Evolutionary conservation across 1,140 invertebrate species (phyloP), one percentile per base, ranked within the genome.

Genomic region (Proctacanthus coquilletti): DNA sequence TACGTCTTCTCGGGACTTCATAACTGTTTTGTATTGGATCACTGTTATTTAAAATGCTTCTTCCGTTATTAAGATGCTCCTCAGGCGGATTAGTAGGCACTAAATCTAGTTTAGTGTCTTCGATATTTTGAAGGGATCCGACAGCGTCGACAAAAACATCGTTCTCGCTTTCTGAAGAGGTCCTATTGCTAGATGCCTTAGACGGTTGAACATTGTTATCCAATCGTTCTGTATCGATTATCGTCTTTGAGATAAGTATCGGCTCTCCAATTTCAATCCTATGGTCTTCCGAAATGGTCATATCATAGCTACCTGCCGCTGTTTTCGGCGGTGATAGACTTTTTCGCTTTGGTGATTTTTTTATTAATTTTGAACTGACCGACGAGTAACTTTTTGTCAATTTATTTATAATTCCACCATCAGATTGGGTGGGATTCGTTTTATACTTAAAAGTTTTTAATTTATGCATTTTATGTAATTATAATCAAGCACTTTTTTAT

Each of bases 211-310:
- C 8, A 8, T 18, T 11, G 9, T 18, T 52, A 25, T 53, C 52
- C 14, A 57, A 53, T 18, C 52, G 48, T 42, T 60, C 56, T 3
- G 52, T 47, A 39, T 60, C 52, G 36, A 59, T 20, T 0, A 52
- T 60, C 10, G 56, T 60, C 1, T 56, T 59, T 1, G 56, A 60
- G 47, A 60, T 60, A 1, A 60, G n/a, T 4, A 60, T 40, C 3
- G 56, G 56, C 2, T 53, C 56, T 13, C 56, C 56, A 14, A 60
- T 60, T 36, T 60, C 56, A 4, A 56, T 21, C 3, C 53, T 53
- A 39, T 56, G 53, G 39, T 60, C 56, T 4, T 57, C 56, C 4
- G 56, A 59, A n/a, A 56, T 56, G 15, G 47, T 57, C 56, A 60
- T 60, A 34, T 60, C 52, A 45, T 60, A 60, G 41, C 56, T 60